A percentile compares a stretch with the other conserved stretches of the same genome.
Evolutionary conservation across 2,888 invertebrate species (phyloP).

Genomic region (Drosophila atripex): DNA sequence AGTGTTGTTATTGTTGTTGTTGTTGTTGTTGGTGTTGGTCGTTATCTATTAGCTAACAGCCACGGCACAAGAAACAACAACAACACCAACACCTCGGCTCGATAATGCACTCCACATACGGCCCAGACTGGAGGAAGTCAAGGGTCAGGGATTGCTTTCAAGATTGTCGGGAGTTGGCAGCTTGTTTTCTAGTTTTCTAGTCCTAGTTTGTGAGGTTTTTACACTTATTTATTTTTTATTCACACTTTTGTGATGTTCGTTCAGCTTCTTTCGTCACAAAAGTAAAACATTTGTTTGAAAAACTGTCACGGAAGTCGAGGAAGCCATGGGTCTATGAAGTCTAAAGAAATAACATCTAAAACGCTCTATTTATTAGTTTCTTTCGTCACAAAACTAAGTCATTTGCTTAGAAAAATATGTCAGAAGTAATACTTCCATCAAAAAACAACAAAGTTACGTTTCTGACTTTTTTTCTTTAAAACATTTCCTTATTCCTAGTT

Average conservation of each 20-base stretch:
- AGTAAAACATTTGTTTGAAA: not conserved
- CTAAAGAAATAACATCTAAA: too few relatives aligned
- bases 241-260: not conserved
- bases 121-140: conserved; percentile 11
- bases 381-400: too few relatives aligned
- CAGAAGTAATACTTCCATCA: too few relatives aligned
- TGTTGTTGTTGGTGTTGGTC: conserved; percentile 18
- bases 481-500: too few relatives aligned
- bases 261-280: not conserved
- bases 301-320: too few relatives aligned
- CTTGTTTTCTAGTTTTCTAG: not conserved
- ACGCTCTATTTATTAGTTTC: too few relatives aligned
- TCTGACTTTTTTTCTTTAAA: too few relatives aligned
- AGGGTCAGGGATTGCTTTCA: conserved; percentile 13
- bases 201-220: not conserved
- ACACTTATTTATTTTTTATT: not conserved
- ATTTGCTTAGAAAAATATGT: too few relatives aligned
- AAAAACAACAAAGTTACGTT: too few relatives aligned
- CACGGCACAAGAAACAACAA: conserved; percentile 5
- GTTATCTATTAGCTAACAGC: conserved; percentile 39
- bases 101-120: conserved; percentile 31
- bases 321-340: too few relatives aligned
- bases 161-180: not conserved
- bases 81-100: conserved; percentile 7
- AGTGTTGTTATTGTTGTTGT: conserved; percentile 6